Evolutionary conservation across 1,140 invertebrate species (phyloP).

Genomic region (Bactericera cockerelli): DNA sequence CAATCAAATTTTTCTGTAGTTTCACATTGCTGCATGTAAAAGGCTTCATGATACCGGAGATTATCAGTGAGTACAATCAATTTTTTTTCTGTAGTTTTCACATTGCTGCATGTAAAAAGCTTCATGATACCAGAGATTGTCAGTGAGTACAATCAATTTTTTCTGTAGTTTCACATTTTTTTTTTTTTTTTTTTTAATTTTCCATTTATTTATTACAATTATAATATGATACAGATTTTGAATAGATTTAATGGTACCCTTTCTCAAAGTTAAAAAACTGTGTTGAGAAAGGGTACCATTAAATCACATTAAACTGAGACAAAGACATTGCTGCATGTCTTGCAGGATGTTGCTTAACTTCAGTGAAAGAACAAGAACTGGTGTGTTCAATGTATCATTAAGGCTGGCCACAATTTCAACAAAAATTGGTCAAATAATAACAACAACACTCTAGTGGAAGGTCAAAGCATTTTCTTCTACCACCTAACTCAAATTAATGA

Average conservation of each 20-base stretch:
- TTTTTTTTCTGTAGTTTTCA: background rate
- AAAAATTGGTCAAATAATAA: too few species aligned
- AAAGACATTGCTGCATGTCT: constrained; percentile 61
- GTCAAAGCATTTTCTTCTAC: too few species aligned
- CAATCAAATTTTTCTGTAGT: background rate
- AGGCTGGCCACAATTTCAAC: too few species aligned
- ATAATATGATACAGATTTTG: constrained; percentile 66
- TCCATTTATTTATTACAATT: too few species aligned
- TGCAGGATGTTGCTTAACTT: too few species aligned
- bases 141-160: background rate
- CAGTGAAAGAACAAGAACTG: too few species aligned
- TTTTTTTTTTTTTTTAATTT: constrained; percentile 40
- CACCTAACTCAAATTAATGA: too few species aligned
- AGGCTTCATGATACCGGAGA: background rate
- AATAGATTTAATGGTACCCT: constrained; percentile 29
- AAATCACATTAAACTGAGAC: background rate
- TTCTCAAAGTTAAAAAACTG: too few species aligned
- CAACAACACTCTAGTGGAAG: too few species aligned
- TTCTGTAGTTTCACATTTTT: too few species aligned
- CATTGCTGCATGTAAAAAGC: background rate
- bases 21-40: background rate
- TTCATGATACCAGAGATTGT: background rate
- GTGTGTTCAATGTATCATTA: constrained; percentile 27
- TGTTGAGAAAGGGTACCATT: constrained; percentile 18
- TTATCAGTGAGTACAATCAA: background rate